Evolutionary conservation across 2,888 invertebrate species (phyloP).

Genomic region (Oithona nana): DNA sequence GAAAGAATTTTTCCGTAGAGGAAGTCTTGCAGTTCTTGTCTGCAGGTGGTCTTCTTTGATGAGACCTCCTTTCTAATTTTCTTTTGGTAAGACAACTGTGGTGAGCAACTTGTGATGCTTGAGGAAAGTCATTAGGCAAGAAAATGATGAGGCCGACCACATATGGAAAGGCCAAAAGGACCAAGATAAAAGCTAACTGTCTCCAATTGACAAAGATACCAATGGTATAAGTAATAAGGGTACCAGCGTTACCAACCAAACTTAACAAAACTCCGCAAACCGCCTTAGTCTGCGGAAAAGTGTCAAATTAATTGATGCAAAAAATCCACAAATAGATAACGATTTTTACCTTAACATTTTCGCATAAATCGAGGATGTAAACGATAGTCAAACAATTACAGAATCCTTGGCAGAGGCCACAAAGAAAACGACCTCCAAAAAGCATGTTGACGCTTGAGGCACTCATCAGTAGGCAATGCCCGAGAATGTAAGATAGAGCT

Average conservation of each 20-base stretch:
- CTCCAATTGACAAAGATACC: conserved; percentile 11
- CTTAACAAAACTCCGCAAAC: neutral
- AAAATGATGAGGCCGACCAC: conserved; percentile 4
- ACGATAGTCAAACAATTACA: conserved; percentile 6
- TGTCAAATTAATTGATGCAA: neutral
- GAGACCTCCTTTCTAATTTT: too few species aligned
- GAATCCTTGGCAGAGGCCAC: conserved; percentile 1
- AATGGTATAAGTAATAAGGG: neutral
- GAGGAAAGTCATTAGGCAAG: conserved; percentile 1
- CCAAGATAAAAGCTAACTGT: neutral
- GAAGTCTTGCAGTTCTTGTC: too few species aligned
- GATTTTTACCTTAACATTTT: neutral
- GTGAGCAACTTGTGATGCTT: too few species aligned
- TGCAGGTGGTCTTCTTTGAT: too few species aligned
- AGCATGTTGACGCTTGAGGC: neutral
- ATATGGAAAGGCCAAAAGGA: neutral
- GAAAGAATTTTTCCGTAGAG: too few species aligned
- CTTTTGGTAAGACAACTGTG: too few species aligned
- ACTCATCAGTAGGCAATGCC: neutral
- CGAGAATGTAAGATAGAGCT: neutral
- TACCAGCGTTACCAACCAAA: conserved; percentile 1
- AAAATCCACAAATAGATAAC: neutral
- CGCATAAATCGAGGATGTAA: neutral
- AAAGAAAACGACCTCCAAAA: neutral
- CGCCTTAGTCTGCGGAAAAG: too few species aligned